A percentile compares a stretch with the other conserved stretches of the same genome.
These are phyloP conservation scores for Synanthedon formicaeformis DNA, from an alignment of 2,888 invertebrate genomes.

Conservation along the genomic window DNA sequence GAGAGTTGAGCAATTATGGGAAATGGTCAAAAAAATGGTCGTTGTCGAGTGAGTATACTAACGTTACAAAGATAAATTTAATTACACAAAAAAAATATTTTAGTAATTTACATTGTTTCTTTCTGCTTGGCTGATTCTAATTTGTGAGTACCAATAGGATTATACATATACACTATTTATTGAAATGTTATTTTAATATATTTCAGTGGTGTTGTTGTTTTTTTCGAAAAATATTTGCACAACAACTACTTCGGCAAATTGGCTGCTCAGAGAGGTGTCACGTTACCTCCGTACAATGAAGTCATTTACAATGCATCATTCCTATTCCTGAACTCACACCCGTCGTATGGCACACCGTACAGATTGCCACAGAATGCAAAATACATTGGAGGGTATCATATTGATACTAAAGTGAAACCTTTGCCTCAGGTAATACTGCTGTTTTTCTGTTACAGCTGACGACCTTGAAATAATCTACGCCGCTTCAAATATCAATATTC, in stretches of 20 bases:
- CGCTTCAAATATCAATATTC: no score
- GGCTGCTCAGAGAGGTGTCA: conserved; percentile 28
- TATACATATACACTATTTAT: no score
- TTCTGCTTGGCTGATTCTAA: no score
- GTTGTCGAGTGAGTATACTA: conserved; percentile 24
- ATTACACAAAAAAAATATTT: no score
- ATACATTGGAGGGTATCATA: conserved; percentile 39
- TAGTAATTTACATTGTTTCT: no score
- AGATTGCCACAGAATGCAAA: conserved; percentile 33
- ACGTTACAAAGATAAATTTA: no score
- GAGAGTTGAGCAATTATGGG: conserved; percentile 24
- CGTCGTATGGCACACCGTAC: conserved; percentile 25
- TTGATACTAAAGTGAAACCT: conserved; percentile 24
- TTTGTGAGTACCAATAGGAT: no score
- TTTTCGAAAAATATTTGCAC: conserved; percentile 25
- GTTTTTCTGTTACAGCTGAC: no score
- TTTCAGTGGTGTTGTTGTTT: conserved; percentile 25
- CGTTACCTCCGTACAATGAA: conserved; percentile 30
- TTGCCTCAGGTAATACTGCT: conserved; percentile 27
- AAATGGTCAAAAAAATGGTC: conserved; percentile 18
- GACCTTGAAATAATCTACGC: no score
- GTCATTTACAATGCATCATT: conserved; percentile 32
- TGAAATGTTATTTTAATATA: not conserved
- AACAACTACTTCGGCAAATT: conserved; percentile 19
- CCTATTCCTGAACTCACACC: conserved; percentile 33